phyloP scores from a whole-genome alignment of 2,797 vertebrate genomes.

The Schizothorax lantsangensis region DNA sequence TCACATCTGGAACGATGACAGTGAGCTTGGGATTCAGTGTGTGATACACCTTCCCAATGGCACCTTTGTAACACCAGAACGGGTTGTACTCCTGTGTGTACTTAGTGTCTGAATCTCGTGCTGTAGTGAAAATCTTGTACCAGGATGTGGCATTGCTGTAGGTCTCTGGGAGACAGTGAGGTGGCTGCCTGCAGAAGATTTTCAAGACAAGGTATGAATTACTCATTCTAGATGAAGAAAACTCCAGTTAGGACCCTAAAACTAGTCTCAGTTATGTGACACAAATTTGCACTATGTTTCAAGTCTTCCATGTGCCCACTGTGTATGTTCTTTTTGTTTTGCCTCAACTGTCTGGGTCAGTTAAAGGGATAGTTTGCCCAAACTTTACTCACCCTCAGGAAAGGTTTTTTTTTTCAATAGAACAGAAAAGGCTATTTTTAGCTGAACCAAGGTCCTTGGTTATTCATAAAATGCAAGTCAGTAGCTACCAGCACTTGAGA shows the following conservation, averaged over 20 bases:
- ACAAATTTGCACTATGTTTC: not conserved
- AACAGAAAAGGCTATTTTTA: not conserved
- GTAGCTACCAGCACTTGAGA: not conserved
- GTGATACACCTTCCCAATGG: slow-evolving; percentile 97
- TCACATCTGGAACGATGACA: slow-evolving; percentile 96
- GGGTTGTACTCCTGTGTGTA: slow-evolving; percentile 98
- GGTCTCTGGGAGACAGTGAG: slow-evolving; percentile 93
- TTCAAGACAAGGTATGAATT: not conserved
- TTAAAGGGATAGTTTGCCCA: not conserved
- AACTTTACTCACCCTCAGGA: not conserved
- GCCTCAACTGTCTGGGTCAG: not conserved
- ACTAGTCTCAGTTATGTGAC: not conserved
- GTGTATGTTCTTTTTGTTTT: not conserved
- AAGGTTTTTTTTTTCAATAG: not conserved
- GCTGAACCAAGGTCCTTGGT: not conserved
- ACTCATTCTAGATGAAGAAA: not conserved
- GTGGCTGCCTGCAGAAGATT: slow-evolving; percentile 85
- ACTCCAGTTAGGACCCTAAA: not conserved
- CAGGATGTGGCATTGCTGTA: slow-evolving; percentile 95
- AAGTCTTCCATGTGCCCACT: not conserved
- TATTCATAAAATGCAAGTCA: not conserved
- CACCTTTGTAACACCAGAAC: slow-evolving; percentile 99
- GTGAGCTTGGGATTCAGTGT: slow-evolving; percentile 96
- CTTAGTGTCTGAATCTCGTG: slow-evolving; percentile 92
- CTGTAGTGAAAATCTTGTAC: slow-evolving; percentile 98